Base-by-base conservation (phyloP, 2,888 invertebrate species). In the Ecliptopera silaceata region DNA sequence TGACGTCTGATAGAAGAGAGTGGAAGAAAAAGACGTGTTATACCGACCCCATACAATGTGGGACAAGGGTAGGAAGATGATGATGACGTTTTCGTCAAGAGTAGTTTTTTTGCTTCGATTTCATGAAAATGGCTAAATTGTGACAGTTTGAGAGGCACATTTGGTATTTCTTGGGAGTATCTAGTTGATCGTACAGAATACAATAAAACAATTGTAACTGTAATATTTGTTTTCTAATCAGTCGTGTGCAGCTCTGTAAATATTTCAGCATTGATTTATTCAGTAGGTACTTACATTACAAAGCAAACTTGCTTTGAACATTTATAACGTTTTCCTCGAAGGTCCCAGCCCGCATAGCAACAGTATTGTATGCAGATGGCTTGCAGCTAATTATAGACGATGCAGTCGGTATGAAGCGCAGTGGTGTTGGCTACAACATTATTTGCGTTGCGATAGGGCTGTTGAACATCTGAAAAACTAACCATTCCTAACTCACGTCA, bases 391-490 rank as follows among this genome's bases (percentile, higher is more conserved):
- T 64, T 73, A 68, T 64, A 72, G 59, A 36, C 62, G 51, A 31
- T 63, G 68, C 64, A 62, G 46, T 54, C 59, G 61, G 71, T 70
- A 71, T 67, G 64, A 26, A 26, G 1, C 68, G 69, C 70, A 53
- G 65, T 63, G 63, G 45, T 44, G 48, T 52, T 41, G 45, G 54
- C 61, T 73, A 69, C 56, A 56, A 64, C 66, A 67, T 72, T 75
- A 74, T 71, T 76, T 74, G 72, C 71, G 43, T 47, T 66, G 64
- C 60, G 64, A 31, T 66, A 77, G 75, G 76, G 77, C 41, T 75
- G 72, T 3, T 55, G 11, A 26, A 42, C 26, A n/a, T 10, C 6
- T 13, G 4, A 8, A 20, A 50, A 34, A 36, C 20, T 45, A 39
- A 45, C 38, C 51, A n/a, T 42, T 20, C 26, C n/a, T 13, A 46